A percentile compares a stretch with the other conserved stretches of the same genome.
phyloP scores from a whole-genome alignment of 2,888 invertebrate genomes.

The Andricus quercusramuli region DNA sequence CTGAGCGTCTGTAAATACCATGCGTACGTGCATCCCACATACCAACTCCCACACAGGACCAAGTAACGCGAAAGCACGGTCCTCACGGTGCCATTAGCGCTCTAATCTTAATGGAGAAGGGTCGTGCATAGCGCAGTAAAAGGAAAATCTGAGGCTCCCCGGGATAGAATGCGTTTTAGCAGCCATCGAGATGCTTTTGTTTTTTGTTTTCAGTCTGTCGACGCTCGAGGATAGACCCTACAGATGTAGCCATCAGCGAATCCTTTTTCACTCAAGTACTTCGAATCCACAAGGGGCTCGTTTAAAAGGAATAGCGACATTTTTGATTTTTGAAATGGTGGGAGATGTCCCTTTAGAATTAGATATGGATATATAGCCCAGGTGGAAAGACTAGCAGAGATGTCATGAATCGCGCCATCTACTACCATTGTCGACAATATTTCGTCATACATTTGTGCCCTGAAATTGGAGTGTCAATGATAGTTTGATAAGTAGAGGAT shows the following conservation, averaged over 20 bases:
- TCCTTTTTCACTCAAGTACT: neutral
- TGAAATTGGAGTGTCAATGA: too few relatives aligned
- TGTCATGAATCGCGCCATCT: too few relatives aligned
- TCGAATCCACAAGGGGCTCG: neutral
- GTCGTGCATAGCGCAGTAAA: slow-evolving; percentile 48
- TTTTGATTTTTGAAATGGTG: too few relatives aligned
- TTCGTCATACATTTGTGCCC: too few relatives aligned
- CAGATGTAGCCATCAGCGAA: neutral
- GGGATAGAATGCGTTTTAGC: slow-evolving; percentile 52
- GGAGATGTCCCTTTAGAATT: too few relatives aligned
- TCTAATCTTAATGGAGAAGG: slow-evolving; percentile 63
- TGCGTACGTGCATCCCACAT: slow-evolving; percentile 45
- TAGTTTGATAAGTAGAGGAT: too few relatives aligned
- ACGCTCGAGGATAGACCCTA: neutral
- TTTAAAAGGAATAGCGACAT: neutral
- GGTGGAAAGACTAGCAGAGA: too few relatives aligned
- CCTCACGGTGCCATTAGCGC: slow-evolving; percentile 60
- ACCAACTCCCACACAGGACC: slow-evolving; percentile 25
- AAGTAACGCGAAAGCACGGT: slow-evolving; percentile 44
- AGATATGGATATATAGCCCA: too few relatives aligned
- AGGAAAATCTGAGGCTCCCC: slow-evolving; percentile 49
- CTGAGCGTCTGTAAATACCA: slow-evolving; percentile 40
- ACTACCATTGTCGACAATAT: too few relatives aligned
- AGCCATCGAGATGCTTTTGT: slow-evolving; percentile 44
- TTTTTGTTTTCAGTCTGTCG: slow-evolving; percentile 4